Percentiles rank a stretch among this genome's conserved stretches.
These are phyloP conservation scores for Acronicta aceris DNA, from an alignment of 2,888 invertebrate genomes.

Conservation along the genomic window DNA sequence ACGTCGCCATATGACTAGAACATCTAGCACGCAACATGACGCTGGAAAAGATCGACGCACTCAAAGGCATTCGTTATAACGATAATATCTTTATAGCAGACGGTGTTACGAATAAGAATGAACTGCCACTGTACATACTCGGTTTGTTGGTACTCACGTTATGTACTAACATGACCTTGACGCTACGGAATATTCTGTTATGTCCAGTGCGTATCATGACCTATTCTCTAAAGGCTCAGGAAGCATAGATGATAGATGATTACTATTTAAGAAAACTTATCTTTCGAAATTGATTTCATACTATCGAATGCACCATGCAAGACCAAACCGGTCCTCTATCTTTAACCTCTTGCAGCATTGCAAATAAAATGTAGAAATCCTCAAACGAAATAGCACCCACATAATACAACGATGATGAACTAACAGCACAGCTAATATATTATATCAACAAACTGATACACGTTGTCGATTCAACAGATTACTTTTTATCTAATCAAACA, in stretches of 20 bases:
- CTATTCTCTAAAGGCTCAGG: constrained; percentile 25
- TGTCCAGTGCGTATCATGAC: constrained; percentile 37
- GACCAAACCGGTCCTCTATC: constrained; percentile 65
- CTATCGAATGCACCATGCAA: constrained; percentile 50
- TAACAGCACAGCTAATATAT: constrained; percentile 27
- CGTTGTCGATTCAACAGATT: constrained; percentile 32
- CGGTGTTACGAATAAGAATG: constrained; percentile 70
- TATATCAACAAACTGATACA: constrained; percentile 29
- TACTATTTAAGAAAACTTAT: neutral
- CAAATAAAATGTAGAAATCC: constrained; percentile 52
- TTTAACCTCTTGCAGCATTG: constrained; percentile 70
- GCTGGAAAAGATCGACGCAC: constrained; percentile 70
- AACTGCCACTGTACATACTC: constrained; percentile 58
- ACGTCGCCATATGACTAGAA: constrained; percentile 31
- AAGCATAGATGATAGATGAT: constrained; percentile 21
- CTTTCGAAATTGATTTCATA: constrained; percentile 52
- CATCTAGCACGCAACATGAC: constrained; percentile 47
- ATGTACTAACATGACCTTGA: constrained; percentile 61
- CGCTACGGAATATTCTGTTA: constrained; percentile 59
- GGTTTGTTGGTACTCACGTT: constrained; percentile 11
- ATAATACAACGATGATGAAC: constrained; percentile 28
- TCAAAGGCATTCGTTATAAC: constrained; percentile 68
- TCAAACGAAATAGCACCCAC: constrained; percentile 37
- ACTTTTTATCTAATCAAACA: constrained; percentile 65
- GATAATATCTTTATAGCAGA: constrained; percentile 70